A percentile compares a stretch with the other conserved stretches of the same genome.
phyloP scores from a whole-genome alignment of 2,888 invertebrate genomes.

The Digitonthophagus gazella region DNA sequence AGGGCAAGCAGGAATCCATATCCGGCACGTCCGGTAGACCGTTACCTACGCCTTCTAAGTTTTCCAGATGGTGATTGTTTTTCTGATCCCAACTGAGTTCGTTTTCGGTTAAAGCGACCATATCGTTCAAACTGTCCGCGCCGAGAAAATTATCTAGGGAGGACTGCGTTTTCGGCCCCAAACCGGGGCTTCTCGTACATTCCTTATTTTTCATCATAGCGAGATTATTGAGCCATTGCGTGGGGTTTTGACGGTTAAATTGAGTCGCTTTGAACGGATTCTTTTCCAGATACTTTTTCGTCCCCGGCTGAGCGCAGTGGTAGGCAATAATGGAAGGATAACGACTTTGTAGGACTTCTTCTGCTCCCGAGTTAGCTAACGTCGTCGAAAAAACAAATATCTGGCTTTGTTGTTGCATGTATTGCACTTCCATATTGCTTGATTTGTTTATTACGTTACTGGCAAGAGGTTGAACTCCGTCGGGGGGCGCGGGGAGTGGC shows the following conservation, averaged over 20 bases:
- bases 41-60: slow-evolving; percentile 49
- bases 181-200: slow-evolving; percentile 56
- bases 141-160: slow-evolving; percentile 49
- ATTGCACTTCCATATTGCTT: slow-evolving; percentile 80
- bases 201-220: slow-evolving; percentile 74
- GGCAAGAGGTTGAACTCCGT: slow-evolving; percentile 70
- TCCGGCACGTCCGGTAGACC: slow-evolving; percentile 50
- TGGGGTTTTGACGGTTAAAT: slow-evolving; percentile 79
- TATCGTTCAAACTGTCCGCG: slow-evolving; percentile 51
- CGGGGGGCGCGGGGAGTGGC: slow-evolving; percentile 52
- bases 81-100: slow-evolving; percentile 57
- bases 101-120: slow-evolving; percentile 47
- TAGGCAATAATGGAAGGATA: slow-evolving; percentile 91
- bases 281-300: slow-evolving; percentile 93
- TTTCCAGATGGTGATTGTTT: slow-evolving; percentile 47
- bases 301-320: slow-evolving; percentile 93
- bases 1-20: slow-evolving; percentile 56
- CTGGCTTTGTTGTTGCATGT: slow-evolving; percentile 95
- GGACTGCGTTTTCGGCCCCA: slow-evolving; percentile 51
- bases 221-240: slow-evolving; percentile 76
- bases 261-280: slow-evolving; percentile 88
- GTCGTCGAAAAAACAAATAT: slow-evolving; percentile 96
- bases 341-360: slow-evolving; percentile 85
- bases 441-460: slow-evolving; percentile 77
- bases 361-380: slow-evolving; percentile 93